These are phyloP conservation scores for Tetrax tetrax DNA, from an alignment of 2,113 vertebrate genomes.

Conservation along the genomic window DNA sequence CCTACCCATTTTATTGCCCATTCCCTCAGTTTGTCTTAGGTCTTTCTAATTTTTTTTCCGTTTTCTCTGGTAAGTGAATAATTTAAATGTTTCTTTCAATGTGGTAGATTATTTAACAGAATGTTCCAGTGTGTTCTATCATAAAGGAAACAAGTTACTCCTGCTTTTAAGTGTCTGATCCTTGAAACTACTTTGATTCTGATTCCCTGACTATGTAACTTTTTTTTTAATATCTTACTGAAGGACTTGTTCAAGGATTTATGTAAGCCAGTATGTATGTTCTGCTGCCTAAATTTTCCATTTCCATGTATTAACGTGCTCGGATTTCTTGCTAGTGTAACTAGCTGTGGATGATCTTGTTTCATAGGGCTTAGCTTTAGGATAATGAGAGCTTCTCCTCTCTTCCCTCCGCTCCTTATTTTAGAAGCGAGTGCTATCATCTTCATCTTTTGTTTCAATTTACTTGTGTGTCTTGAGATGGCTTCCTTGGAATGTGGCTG, in stretches of 20 bases:
- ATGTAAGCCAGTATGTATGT: not conserved
- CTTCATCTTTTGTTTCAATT: not conserved
- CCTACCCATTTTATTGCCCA: not conserved
- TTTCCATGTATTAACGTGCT: not conserved
- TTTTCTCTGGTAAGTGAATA: not conserved
- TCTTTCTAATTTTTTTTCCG: not conserved
- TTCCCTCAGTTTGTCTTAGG: not conserved
- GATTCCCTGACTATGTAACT: not conserved
- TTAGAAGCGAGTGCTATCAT: not conserved
- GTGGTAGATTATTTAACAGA: not conserved
- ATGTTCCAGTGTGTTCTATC: not conserved
- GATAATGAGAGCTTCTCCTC: not conserved
- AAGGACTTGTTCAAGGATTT: not conserved
- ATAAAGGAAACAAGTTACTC: not conserved
- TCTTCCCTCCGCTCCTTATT: not conserved
- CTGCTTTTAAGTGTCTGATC: not conserved
- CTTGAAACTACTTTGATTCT: not conserved
- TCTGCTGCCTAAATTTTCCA: not conserved
- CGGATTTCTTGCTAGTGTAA: not conserved
- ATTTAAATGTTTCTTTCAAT: not conserved
- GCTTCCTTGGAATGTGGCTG: not conserved
- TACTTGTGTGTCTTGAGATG: not conserved
- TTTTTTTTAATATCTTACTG: not conserved
- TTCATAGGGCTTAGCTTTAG: not conserved
- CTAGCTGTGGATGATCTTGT: not conserved